Evolutionary conservation across 2,113 vertebrate species (phyloP).

Genomic region (Vanacampus margaritifer): DNA sequence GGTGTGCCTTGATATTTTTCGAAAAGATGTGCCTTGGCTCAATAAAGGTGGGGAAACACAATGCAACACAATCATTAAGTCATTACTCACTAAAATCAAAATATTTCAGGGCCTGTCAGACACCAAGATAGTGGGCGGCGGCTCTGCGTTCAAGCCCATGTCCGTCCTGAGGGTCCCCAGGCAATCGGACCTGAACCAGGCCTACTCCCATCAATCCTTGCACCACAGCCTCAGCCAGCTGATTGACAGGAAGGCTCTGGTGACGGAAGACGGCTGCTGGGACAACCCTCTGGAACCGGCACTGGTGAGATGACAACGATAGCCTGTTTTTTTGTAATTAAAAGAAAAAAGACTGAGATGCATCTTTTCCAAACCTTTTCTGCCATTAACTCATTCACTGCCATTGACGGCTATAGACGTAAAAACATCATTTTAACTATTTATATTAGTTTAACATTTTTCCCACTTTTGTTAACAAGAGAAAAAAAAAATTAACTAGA

Average conservation of each 20-base stretch:
- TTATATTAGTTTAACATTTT: too few species aligned
- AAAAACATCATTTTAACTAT: too few species aligned
- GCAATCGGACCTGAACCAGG: conserved; percentile 72
- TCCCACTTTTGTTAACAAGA: too few species aligned
- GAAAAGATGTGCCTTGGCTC: not conserved
- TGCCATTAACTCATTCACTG: too few species aligned
- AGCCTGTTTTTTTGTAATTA: not conserved
- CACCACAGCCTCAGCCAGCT: conserved; percentile 89
- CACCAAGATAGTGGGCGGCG: conserved; percentile 74
- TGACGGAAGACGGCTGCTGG: conserved; percentile 77
- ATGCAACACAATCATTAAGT: not conserved
- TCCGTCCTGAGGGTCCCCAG: conserved; percentile 72
- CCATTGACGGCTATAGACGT: too few species aligned
- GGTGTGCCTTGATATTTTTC: not conserved
- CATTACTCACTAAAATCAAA: not conserved
- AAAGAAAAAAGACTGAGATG: too few species aligned
- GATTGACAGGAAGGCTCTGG: conserved; percentile 81
- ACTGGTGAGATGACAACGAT: conserved; percentile 64
- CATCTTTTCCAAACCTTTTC: too few species aligned
- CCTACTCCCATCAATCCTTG: conserved; percentile 78
- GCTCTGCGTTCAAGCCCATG: conserved; percentile 68
- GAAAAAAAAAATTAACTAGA: too few species aligned
- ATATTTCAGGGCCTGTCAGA: conserved; percentile 78
- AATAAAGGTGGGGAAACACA: not conserved
- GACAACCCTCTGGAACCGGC: conserved; percentile 76